These are phyloP conservation scores for Nomada hirtipes DNA, from an alignment of 2,888 invertebrate genomes.

Conservation along the genomic window DNA sequence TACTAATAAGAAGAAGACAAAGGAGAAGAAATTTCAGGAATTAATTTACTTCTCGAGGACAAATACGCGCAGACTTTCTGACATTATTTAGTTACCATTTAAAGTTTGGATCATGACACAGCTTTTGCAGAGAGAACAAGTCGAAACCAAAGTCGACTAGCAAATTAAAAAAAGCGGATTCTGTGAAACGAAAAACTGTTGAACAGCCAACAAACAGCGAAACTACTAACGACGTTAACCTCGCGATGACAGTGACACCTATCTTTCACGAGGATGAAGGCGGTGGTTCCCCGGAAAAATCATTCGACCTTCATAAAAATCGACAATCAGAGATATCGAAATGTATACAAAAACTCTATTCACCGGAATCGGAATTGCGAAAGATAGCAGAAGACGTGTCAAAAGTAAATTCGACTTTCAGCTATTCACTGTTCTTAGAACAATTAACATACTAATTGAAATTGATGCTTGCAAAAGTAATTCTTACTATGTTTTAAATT, in stretches of 20 bases:
- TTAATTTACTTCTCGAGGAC: no score
- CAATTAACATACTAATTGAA: no score
- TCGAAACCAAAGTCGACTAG: neutral
- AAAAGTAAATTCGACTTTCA: constrained; percentile 83
- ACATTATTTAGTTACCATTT: no score
- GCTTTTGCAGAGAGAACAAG: neutral
- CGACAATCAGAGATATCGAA: constrained; percentile 75
- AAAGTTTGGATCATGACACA: no score
- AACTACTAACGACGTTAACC: constrained; percentile 49
- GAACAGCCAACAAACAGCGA: constrained; percentile 59
- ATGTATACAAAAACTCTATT: constrained; percentile 78
- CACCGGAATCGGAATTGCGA: constrained; percentile 86
- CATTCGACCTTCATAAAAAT: neutral
- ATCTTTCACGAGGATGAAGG: constrained; percentile 58
- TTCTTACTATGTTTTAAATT: no score
- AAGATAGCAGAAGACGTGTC: constrained; percentile 88
- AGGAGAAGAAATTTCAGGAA: no score
- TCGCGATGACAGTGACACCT: constrained; percentile 73
- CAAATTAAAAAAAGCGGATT: neutral
- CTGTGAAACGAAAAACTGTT: neutral
- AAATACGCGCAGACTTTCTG: no score
- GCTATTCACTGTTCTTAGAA: neutral
- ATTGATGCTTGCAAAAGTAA: no score
- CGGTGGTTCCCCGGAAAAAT: neutral
- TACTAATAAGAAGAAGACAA: no score